Conservation (phyloP, 2,113 vertebrate genomes). For the Tachycineta bicolor region DNA sequence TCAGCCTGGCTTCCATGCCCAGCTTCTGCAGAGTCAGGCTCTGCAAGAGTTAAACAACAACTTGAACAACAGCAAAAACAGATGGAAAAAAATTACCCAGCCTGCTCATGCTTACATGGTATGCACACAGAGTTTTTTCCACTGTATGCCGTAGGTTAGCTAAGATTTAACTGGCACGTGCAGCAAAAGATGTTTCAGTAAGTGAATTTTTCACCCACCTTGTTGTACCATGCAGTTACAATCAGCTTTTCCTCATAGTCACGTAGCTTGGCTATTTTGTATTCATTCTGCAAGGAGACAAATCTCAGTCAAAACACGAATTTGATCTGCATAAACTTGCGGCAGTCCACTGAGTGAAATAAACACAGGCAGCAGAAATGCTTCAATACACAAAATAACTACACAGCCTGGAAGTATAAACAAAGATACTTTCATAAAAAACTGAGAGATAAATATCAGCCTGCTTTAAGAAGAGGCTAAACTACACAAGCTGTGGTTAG, state of each 20-base stretch:
- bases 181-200: neutral
- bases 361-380: neutral
- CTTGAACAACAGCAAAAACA: neutral
- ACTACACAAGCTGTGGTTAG: neutral
- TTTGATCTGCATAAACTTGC: neutral
- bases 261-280: slow-evolving; percentile 89
- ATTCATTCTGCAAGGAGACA: slow-evolving; percentile 79
- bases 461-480: neutral
- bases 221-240: slow-evolving; percentile 97
- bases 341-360: neutral
- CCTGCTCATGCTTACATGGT: neutral
- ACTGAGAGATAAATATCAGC: neutral
- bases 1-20: slow-evolving; percentile 88
- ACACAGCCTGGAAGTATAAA: neutral
- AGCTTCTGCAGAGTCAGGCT: slow-evolving; percentile 93
- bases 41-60: slow-evolving; percentile 65
- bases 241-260: slow-evolving; percentile 96
- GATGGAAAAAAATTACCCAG: fast-evolving
- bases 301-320: neutral
- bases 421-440: neutral
- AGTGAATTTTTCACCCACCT: slow-evolving; percentile 75
- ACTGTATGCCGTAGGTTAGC: neutral
- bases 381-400: neutral
- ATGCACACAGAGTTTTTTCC: fast-evolving
- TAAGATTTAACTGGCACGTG: neutral